Evolutionary conservation across 1,140 invertebrate species (phyloP).

Genomic region (Hycleus phaleratus): DNA sequence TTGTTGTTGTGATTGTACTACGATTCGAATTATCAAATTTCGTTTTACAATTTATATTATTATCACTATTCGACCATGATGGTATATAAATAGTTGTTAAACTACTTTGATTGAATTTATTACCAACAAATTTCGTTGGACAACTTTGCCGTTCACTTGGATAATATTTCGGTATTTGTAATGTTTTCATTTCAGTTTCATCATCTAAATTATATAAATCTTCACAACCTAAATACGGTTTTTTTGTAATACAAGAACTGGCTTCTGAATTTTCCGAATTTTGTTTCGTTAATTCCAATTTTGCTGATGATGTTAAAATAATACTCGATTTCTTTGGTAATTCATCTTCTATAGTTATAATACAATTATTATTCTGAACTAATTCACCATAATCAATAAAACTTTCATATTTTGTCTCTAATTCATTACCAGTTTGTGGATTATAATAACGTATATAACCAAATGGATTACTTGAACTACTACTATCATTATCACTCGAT

Average conservation of each 20-base stretch:
- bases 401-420: constrained; percentile 39
- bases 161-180: constrained; percentile 22
- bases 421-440: constrained; percentile 36
- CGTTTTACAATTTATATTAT: constrained; percentile 28
- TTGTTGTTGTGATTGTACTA: constrained; percentile 22
- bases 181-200: constrained; percentile 39
- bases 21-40: constrained; percentile 11
- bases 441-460: constrained; percentile 58
- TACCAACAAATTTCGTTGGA: constrained; percentile 49
- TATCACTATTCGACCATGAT: constrained; percentile 42
- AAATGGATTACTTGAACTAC: constrained; percentile 47
- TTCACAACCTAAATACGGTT: constrained; percentile 53
- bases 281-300: constrained; percentile 41
- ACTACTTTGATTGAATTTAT: constrained; percentile 47
- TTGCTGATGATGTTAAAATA: constrained; percentile 43
- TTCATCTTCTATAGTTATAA: constrained; percentile 16
- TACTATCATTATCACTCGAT: constrained; percentile 21
- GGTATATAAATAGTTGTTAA: constrained; percentile 49
- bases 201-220: constrained; percentile 55
- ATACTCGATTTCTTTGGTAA: constrained; percentile 32
- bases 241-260: constrained; percentile 46
- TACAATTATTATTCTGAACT: background rate
- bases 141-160: constrained; percentile 37
- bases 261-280: constrained; percentile 52
- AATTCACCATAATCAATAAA: constrained; percentile 43